Evolutionary conservation across 2,113 vertebrate species (phyloP).

Genomic region (Lates calcarifer): DNA sequence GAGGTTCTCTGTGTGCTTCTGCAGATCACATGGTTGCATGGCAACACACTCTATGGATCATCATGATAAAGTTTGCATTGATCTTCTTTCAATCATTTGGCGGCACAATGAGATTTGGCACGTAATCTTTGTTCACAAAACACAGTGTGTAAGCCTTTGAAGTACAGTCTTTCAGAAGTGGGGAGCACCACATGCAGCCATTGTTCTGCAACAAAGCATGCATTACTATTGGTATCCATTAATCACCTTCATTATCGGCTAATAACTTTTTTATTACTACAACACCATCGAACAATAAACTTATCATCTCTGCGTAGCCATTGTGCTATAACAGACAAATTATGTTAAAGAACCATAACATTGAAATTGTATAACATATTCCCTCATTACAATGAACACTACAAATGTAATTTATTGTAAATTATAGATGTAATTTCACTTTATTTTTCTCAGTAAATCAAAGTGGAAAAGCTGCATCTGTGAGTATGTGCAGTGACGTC

Average conservation of each 20-base stretch:
- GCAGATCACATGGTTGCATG: slow-evolving; percentile 62
- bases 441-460: neutral
- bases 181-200: neutral
- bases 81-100: slow-evolving; percentile 53
- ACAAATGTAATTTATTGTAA: neutral
- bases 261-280: slow-evolving; percentile 7
- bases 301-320: neutral
- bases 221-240: neutral
- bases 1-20: slow-evolving; percentile 36
- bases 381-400: neutral
- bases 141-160: slow-evolving; percentile 31
- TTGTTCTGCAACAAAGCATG: slow-evolving; percentile 6
- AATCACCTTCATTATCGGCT: slow-evolving; percentile 8
- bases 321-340: slow-evolving; percentile 13
- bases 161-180: neutral
- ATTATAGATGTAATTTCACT: neutral
- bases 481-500: neutral
- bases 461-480: neutral
- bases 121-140: slow-evolving; percentile 38
- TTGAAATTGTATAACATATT: neutral
- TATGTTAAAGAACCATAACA: neutral
- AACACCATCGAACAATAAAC: slow-evolving; percentile 1
- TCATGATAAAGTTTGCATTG: slow-evolving; percentile 55
- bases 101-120: slow-evolving; percentile 25
- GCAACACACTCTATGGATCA: slow-evolving; percentile 60